Percentiles rank a stretch among this genome's conserved stretches.
Evolutionary conservation across 2,888 invertebrate genomes (phyloP).

Genomic region (Drosophila mercatorum): DNA sequence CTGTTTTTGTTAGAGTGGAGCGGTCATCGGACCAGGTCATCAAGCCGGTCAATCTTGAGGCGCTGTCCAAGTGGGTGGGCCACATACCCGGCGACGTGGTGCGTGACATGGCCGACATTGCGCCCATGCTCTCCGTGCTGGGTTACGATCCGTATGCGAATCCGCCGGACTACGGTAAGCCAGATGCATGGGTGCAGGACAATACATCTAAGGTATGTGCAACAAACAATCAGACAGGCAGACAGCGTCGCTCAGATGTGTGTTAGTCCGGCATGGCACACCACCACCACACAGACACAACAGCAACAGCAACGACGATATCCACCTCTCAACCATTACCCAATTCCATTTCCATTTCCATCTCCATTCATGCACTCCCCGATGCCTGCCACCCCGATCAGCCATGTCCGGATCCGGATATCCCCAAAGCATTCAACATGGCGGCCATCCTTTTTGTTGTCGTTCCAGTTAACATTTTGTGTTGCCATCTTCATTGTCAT

Average conservation of each 20-base stretch:
- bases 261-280: constrained; percentile 4
- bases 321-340: constrained; percentile 5
- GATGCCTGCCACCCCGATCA: neutral
- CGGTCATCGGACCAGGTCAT: constrained; percentile 99
- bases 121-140: constrained; percentile 96
- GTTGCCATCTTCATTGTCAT: constrained; percentile 56
- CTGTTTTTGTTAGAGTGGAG: constrained; percentile 90
- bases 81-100: constrained; percentile 96
- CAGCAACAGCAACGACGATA: constrained; percentile 4
- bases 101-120: constrained; percentile 95
- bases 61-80: constrained; percentile 96
- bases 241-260: constrained; percentile 22
- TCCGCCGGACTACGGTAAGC: constrained; percentile 96
- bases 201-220: constrained; percentile 86
- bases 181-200: constrained; percentile 90
- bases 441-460: constrained; percentile 56
- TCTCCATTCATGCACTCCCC: neutral
- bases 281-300: neutral
- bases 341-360: constrained; percentile 14
- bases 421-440: constrained; percentile 60
- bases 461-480: constrained; percentile 46
- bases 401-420: constrained; percentile 45
- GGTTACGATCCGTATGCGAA: constrained; percentile 98
- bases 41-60: constrained; percentile 98
- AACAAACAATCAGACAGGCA: constrained; percentile 61